A percentile compares a stretch with the other conserved stretches of the same genome.
Conservation (phyloP, 2,888 invertebrate species). For the Diabrotica balteata region DNA sequence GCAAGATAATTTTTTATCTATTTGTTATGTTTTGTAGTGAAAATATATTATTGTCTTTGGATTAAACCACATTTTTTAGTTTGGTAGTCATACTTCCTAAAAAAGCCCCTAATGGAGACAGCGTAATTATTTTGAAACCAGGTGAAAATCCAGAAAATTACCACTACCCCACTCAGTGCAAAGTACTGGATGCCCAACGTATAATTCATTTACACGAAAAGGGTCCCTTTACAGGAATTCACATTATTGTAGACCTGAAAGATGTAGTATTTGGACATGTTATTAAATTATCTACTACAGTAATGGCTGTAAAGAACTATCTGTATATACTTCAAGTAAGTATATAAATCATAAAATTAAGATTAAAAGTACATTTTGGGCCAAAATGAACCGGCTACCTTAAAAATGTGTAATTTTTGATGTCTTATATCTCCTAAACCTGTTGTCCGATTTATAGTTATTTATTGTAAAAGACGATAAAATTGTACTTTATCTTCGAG, state of each 20-base stretch:
- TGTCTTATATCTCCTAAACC: too few relatives aligned
- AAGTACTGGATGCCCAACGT: conserved; percentile 66
- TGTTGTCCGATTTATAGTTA: too few relatives aligned
- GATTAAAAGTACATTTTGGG: too few relatives aligned
- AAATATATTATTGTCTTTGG: neutral
- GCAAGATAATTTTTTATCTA: too few relatives aligned
- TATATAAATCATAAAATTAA: neutral
- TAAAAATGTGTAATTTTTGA: too few relatives aligned
- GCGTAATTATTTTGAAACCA: conserved; percentile 48
- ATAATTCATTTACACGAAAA: conserved; percentile 65
- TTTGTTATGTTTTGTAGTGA: too few relatives aligned
- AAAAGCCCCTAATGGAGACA: conserved; percentile 47
- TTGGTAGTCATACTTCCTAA: conserved; percentile 41
- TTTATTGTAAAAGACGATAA: too few relatives aligned
- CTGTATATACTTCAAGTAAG: conserved; percentile 71
- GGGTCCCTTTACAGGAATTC: conserved; percentile 66
- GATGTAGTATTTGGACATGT: conserved; percentile 69
- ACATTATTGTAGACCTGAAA: conserved; percentile 71
- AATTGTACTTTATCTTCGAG: too few relatives aligned
- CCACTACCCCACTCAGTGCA: conserved; percentile 63
- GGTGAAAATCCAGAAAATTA: conserved; percentile 69
- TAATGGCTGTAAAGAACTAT: conserved; percentile 72
- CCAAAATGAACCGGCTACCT: too few relatives aligned
- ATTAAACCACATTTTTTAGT: conserved; percentile 31
- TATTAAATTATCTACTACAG: conserved; percentile 68